These are phyloP conservation scores for Keiferia lycopersicella DNA, from an alignment of 2,888 invertebrate genomes.

Conservation along the genomic window DNA sequence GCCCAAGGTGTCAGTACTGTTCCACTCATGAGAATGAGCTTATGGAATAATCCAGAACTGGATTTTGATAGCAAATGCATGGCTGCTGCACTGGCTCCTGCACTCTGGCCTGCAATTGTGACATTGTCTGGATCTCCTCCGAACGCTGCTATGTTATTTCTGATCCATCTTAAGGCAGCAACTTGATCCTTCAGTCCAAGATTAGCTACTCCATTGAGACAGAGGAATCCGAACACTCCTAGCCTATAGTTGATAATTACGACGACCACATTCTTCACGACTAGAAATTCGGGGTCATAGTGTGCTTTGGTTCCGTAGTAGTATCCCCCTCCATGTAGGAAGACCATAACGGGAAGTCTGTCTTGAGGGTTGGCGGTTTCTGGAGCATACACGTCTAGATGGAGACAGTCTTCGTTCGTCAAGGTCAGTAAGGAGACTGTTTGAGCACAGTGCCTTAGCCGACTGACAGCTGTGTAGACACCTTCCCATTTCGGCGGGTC, in stretches of 20 bases:
- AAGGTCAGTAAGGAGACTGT: conserved; percentile 47
- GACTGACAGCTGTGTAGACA: conserved; percentile 53
- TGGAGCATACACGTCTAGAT: conserved; percentile 64
- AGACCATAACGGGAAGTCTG: conserved; percentile 64
- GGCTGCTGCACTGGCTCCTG: conserved; percentile 63
- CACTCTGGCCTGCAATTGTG: conserved; percentile 69
- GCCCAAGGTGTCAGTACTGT: conserved; percentile 65
- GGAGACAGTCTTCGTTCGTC: conserved; percentile 65
- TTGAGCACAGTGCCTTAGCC: conserved; percentile 59
- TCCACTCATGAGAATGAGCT: conserved; percentile 67
- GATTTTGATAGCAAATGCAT: conserved; percentile 63
- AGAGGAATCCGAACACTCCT: conserved; percentile 67
- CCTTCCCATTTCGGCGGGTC: conserved; percentile 58
- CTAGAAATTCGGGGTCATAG: conserved; percentile 69
- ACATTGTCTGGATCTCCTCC: conserved; percentile 74
- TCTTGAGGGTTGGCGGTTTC: conserved; percentile 37
- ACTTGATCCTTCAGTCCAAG: conserved; percentile 70
- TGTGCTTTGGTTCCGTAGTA: conserved; percentile 69
- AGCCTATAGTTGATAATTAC: conserved; percentile 68
- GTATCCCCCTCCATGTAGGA: conserved; percentile 70
- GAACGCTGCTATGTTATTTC: conserved; percentile 62
- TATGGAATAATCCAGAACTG: conserved; percentile 67
- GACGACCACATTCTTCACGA: conserved; percentile 59
- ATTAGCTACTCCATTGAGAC: conserved; percentile 63
- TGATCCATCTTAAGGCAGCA: conserved; percentile 70